A percentile compares a stretch with the other conserved stretches of the same genome.
phyloP scores from a whole-genome alignment of 2,113 vertebrate species.

The Opisthocomus hoazin region DNA sequence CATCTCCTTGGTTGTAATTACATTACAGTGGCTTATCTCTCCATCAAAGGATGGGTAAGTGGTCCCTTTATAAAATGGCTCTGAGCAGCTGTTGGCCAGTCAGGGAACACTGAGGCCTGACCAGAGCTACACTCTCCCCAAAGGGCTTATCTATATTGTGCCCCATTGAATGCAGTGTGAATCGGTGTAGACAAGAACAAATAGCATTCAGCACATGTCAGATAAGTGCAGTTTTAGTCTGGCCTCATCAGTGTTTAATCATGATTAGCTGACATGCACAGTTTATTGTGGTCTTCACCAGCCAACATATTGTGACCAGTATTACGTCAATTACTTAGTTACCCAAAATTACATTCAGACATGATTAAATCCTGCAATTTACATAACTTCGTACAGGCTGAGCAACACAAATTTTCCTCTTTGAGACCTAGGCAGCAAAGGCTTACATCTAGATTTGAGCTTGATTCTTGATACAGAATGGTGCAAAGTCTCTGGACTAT shows the following conservation, averaged over 20 bases:
- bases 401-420: neutral
- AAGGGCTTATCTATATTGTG: constrained; percentile 51
- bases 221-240: constrained; percentile 46
- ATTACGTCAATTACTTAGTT: constrained; percentile 1
- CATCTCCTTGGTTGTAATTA: constrained; percentile 57
- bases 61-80: constrained; percentile 41
- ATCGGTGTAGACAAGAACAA: constrained; percentile 49
- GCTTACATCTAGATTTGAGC: neutral
- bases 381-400: neutral
- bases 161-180: constrained; percentile 1
- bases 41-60: constrained; percentile 63
- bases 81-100: constrained; percentile 33
- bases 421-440: neutral
- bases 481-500: neutral
- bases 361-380: neutral
- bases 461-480: neutral
- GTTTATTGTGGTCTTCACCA: constrained; percentile 42
- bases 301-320: constrained; percentile 21
- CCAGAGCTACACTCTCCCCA: constrained; percentile 21
- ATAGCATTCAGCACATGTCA: constrained; percentile 56
- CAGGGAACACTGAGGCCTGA: constrained; percentile 45
- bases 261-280: constrained; percentile 37
- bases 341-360: constrained; percentile 1
- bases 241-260: constrained; percentile 48
- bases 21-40: constrained; percentile 59